A percentile compares a stretch with the other conserved stretches of the same genome.
These are phyloP conservation scores for Lepidocyrtinus sp. DNA, from an alignment of 2,888 invertebrate species.

Conservation along the genomic window DNA sequence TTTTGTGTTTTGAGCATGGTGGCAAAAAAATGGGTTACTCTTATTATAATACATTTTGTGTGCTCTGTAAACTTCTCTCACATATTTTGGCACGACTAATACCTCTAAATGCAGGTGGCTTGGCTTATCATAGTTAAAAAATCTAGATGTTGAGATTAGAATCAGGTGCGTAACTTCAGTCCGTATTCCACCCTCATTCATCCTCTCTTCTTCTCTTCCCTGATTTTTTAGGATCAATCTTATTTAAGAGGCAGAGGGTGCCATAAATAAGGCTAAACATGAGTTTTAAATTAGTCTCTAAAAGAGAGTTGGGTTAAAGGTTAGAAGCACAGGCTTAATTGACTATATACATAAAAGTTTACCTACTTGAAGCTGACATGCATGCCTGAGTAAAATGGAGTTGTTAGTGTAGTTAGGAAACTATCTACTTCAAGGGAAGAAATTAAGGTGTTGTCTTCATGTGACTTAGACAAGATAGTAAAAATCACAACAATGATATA, in stretches of 20 bases:
- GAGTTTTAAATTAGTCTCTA: not conserved
- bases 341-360: too few relatives aligned
- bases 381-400: slow-evolving; percentile 37
- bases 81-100: not conserved
- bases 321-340: not conserved
- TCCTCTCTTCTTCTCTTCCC: not conserved
- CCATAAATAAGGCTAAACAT: not conserved
- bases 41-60: not conserved
- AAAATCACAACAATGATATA: slow-evolving; percentile 21
- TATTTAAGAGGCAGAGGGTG: not conserved
- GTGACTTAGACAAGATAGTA: not conserved
- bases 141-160: not conserved
- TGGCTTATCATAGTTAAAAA: not conserved
- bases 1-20: not conserved
- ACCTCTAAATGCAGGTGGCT: not conserved
- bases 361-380: too few relatives aligned
- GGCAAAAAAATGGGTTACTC: not conserved
- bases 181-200: not conserved
- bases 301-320: not conserved
- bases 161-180: not conserved
- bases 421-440: slow-evolving; percentile 11
- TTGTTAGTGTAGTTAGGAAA: slow-evolving; percentile 7
- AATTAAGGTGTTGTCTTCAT: slow-evolving; percentile 10
- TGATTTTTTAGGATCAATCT: not conserved
- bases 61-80: not conserved